Conservation (phyloP, 2,797 vertebrate species). For the Miichthys miiuy region DNA sequence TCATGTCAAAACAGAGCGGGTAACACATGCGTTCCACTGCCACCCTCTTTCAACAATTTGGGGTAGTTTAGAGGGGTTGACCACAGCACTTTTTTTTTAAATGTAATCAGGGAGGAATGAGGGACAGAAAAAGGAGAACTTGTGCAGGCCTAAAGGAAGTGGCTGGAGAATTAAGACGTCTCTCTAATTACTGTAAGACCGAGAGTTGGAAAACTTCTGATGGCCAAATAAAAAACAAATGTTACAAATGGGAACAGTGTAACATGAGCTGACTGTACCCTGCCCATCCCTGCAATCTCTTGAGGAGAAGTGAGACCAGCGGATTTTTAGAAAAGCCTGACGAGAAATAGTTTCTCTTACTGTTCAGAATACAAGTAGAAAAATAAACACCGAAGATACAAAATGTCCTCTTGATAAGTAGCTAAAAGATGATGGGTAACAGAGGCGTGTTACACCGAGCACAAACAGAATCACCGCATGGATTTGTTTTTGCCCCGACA, state of each 20-base stretch:
- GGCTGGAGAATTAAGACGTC: constrained; percentile 78
- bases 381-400: constrained; percentile 1
- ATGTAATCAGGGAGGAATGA: constrained; percentile 79
- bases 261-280: constrained; percentile 60
- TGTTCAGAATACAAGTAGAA: background rate
- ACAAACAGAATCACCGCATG: constrained; percentile 10
- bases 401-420: background rate
- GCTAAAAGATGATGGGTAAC: background rate
- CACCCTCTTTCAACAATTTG: constrained; percentile 63
- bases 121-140: constrained; percentile 58
- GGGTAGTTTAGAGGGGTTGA: constrained; percentile 62
- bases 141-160: constrained; percentile 73
- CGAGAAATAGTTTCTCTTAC: background rate
- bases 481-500: constrained; percentile 22
- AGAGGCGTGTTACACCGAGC: background rate
- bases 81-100: constrained; percentile 61
- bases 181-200: constrained; percentile 75
- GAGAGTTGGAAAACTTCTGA: constrained; percentile 72
- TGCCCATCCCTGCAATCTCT: constrained; percentile 59
- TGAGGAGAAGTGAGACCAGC: constrained; percentile 27
- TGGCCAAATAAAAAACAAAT: constrained; percentile 84
- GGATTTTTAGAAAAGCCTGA: constrained; percentile 15
- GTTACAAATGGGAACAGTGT: constrained; percentile 73
- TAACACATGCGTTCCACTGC: constrained; percentile 56
- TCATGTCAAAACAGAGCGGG: constrained; percentile 34